These are phyloP conservation scores for Nothoprocta pentlandii DNA, from an alignment of 2,113 vertebrate genomes.

Conservation along the genomic window DNA sequence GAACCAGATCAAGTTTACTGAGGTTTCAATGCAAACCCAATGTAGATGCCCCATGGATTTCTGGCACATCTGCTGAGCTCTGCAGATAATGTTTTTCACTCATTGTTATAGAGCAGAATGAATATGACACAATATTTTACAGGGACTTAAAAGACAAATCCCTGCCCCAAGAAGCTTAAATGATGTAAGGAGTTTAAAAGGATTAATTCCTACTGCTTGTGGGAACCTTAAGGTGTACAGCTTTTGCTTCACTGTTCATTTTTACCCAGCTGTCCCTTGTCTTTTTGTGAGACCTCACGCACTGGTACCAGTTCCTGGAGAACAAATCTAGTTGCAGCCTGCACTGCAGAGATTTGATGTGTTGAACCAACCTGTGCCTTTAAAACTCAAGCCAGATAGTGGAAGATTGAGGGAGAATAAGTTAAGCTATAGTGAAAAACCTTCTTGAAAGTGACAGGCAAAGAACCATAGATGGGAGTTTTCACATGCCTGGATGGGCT, in stretches of 20 bases:
- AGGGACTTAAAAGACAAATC: conserved; percentile 17
- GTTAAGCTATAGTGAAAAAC: neutral
- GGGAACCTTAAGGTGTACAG: neutral
- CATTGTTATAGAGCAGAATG: neutral
- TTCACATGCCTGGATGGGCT: neutral
- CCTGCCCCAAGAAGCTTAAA: neutral
- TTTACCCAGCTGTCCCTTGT: neutral
- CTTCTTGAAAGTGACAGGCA: neutral
- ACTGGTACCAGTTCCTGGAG: neutral
- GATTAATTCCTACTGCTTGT: neutral
- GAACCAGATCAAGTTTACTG: neutral
- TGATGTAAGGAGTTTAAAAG: conserved; percentile 8
- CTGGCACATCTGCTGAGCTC: neutral
- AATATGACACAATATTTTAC: neutral
- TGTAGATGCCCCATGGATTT: neutral
- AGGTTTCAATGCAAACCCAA: neutral
- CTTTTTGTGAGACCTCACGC: neutral
- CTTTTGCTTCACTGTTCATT: neutral
- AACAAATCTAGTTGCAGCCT: neutral
- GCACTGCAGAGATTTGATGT: neutral
- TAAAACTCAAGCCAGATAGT: neutral
- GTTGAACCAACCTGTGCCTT: neutral
- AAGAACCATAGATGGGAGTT: neutral
- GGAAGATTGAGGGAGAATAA: neutral
- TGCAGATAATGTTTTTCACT: neutral